Conservation (phyloP, 2,888 invertebrate genomes). For the Leucophora obtusa region DNA sequence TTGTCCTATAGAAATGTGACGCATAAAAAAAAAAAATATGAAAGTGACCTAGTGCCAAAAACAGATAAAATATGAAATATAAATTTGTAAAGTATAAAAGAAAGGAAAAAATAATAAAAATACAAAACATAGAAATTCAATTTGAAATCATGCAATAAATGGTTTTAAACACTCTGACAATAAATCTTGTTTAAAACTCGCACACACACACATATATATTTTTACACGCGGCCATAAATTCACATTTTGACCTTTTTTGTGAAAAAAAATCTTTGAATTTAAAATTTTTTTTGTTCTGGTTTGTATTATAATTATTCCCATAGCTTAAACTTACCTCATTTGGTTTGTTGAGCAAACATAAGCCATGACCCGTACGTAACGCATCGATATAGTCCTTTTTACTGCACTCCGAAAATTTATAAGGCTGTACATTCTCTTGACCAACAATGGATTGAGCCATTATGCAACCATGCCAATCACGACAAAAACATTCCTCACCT, state of each 20-base stretch:
- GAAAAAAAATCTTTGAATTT: constrained; percentile 22
- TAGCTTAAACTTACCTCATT: constrained; percentile 85
- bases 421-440: constrained; percentile 94
- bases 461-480: constrained; percentile 97
- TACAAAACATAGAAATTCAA: constrained; percentile 25
- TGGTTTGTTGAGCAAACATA: constrained; percentile 96
- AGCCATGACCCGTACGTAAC: constrained; percentile 90
- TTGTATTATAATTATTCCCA: neutral
- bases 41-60: constrained; percentile 65
- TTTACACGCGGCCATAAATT: constrained; percentile 25
- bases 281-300: constrained; percentile 4
- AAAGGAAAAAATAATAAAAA: neutral
- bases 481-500: constrained; percentile 91
- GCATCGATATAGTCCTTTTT: constrained; percentile 93
- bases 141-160: constrained; percentile 35
- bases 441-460: constrained; percentile 96
- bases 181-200: constrained; percentile 40
- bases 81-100: constrained; percentile 14
- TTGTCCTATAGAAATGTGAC: constrained; percentile 49
- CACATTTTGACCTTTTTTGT: constrained; percentile 43
- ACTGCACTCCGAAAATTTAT: constrained; percentile 98
- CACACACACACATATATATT: neutral
- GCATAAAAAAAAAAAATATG: constrained; percentile 48
- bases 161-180: constrained; percentile 13
- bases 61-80: constrained; percentile 37